phyloP scores from a whole-genome alignment of 53 echinoderm and acorn worm species.

The Arbacia lixula region DNA sequence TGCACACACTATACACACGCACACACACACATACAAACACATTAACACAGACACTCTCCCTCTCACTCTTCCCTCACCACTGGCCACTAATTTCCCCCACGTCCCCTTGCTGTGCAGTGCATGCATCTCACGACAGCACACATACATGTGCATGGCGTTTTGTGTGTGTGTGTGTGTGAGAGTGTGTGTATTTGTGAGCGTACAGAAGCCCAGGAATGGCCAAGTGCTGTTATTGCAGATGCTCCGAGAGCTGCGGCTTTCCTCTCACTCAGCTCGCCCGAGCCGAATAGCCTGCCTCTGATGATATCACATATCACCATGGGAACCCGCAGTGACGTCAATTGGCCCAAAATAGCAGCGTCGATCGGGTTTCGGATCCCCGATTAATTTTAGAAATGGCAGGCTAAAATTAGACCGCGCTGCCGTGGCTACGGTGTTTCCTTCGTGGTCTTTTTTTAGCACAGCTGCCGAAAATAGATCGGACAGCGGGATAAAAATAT shows the following conservation, averaged over 20 bases:
- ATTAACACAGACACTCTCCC: too few species aligned
- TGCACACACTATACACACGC: too few species aligned
- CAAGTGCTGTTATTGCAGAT: constrained; percentile 58
- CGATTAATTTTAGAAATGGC: constrained; percentile 65
- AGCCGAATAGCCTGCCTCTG: constrained; percentile 51
- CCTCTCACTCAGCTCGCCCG: constrained; percentile 53
- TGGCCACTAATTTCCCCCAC: too few species aligned
- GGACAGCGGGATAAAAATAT: constrained; percentile 31
- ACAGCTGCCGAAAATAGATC: constrained; percentile 32
- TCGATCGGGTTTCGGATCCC: constrained; percentile 65
- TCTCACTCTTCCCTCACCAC: too few species aligned
- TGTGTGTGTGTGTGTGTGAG: constrained; percentile 15
- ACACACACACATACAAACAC: too few species aligned
- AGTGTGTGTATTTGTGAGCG: background rate
- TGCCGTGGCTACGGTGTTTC: constrained; percentile 57
- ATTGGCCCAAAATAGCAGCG: constrained; percentile 69
- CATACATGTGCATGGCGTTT: background rate
- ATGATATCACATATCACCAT: constrained; percentile 73
- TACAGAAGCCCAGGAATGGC: constrained; percentile 32
- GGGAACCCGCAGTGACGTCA: constrained; percentile 75
- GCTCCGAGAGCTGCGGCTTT: constrained; percentile 8
- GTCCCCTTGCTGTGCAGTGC: too few species aligned
- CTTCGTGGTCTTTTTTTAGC: constrained; percentile 48
- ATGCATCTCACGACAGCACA: too few species aligned
- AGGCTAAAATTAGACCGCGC: constrained; percentile 59